Evolutionary conservation across 2,888 invertebrate genomes (phyloP), one percentile per base, ranked within the genome.

Genomic region (Sesia bembeciformis): DNA sequence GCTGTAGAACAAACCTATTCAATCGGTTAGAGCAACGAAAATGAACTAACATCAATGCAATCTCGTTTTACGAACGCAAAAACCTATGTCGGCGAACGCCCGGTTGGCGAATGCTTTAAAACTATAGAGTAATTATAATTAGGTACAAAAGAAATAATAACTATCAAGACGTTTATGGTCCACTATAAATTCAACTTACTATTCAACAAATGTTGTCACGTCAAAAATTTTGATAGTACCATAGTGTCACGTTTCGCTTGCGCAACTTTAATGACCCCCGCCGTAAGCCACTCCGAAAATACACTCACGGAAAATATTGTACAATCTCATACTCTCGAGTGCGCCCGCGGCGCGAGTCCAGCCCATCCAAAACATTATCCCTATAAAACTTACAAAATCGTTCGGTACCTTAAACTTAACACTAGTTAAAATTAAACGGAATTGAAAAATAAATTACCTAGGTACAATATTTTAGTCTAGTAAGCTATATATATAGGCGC

Each of bases 391-490:
- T 90, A 90, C 88, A 90, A 90, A 90, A 90, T 78, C 86, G 82
- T 81, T 77, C 84, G 87, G 84, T 88, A 85, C 68, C 76, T 81
- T 84, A 84, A 87, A 87, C 87, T 88, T 90, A 87, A 78, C 62
- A 62, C 89, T 90, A 84, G 78, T 88, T 88, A 88, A 86, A 87
- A 89, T 87, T 89, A 90, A 90, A 81, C 90, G 90, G 90, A 90
- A 90, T 90, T 90, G 81, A 86, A 89, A 86, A 90, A 90, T 90
- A 90, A 90, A 90, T 90, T 90, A 90, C 86, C 90, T 90, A 90
- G 90, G 89, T 90, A 90, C 88, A 89, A 87, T 88, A 80, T 86
- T 83, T 87, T 84, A 86, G 82, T 85, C 86, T 88, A 87, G 74
- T 78, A 83, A 86, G 86, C 83, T 87, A 88, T 86, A 81, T 86